These are phyloP conservation scores for Macrosteles quadrilineatus DNA, from an alignment of 1,140 invertebrate genomes.

Conservation along the genomic window DNA sequence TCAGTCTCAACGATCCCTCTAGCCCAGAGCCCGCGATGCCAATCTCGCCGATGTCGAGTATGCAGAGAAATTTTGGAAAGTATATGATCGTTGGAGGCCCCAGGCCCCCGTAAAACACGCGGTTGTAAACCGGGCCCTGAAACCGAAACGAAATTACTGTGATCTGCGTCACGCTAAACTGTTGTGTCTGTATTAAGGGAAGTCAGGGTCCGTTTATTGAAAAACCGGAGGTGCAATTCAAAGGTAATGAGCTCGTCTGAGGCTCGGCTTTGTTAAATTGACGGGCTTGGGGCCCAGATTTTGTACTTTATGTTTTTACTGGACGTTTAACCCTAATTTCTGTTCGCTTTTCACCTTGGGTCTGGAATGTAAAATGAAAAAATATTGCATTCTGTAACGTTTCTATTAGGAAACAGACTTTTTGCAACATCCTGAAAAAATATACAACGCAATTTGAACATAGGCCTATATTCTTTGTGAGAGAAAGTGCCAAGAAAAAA, in stretches of 20 bases:
- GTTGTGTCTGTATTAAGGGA: slow-evolving; percentile 18
- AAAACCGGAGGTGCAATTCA: not conserved
- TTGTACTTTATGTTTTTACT: too few relatives aligned
- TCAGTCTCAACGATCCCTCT: not conserved
- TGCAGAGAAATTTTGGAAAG: slow-evolving; percentile 18
- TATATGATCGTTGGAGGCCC: slow-evolving; percentile 9
- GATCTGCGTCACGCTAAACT: slow-evolving; percentile 6
- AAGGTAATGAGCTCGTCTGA: not conserved
- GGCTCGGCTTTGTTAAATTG: not conserved
- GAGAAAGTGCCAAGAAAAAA: too few relatives aligned
- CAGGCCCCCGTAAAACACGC: not conserved
- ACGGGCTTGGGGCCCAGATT: not conserved
- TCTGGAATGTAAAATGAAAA: not conserved
- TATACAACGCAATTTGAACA: too few relatives aligned
- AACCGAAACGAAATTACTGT: slow-evolving; percentile 2
- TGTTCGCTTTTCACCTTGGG: not conserved
- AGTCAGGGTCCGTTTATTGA: slow-evolving; percentile 16
- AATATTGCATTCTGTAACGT: not conserved
- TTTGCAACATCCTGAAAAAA: too few relatives aligned
- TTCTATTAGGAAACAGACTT: not conserved
- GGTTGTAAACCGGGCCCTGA: slow-evolving; percentile 4
- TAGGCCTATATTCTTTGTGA: too few relatives aligned
- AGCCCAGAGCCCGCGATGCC: not conserved
- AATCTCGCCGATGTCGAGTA: not conserved
- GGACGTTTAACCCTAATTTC: not conserved